Conservation (phyloP, 2,888 invertebrate species). For the Nomada lathburiana region DNA sequence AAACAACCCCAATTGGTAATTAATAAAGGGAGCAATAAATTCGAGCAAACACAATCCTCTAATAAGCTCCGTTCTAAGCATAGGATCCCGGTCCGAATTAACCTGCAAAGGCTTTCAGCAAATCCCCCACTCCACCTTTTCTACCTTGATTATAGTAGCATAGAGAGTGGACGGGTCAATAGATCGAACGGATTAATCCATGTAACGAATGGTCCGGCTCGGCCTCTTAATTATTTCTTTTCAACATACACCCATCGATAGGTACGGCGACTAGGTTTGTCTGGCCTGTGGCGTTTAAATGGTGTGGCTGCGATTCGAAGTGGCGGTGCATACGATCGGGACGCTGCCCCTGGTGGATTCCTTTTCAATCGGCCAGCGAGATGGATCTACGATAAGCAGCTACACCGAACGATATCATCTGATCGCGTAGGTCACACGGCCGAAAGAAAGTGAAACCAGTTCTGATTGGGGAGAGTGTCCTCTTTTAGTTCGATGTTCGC, state of each 20-base stretch:
- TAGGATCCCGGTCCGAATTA: not conserved
- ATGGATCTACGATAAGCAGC: slow-evolving; percentile 65
- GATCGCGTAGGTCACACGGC: slow-evolving; percentile 58
- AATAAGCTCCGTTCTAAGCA: not conserved
- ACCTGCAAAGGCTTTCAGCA: not conserved
- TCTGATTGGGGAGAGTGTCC: slow-evolving; percentile 45
- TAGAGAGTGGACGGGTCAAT: not conserved
- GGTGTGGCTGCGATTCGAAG: slow-evolving; percentile 56
- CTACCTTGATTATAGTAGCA: not conserved
- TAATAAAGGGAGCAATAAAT: not conserved
- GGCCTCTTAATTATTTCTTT: slow-evolving; percentile 73
- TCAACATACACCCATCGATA: slow-evolving; percentile 40
- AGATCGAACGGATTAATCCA: slow-evolving; percentile 71
- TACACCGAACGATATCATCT: slow-evolving; percentile 65
- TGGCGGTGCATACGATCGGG: slow-evolving; percentile 62
- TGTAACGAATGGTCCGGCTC: slow-evolving; percentile 69
- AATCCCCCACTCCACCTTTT: not conserved
- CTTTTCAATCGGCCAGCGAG: slow-evolving; percentile 45
- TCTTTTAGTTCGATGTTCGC: slow-evolving; percentile 48
- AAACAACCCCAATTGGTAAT: too few species aligned
- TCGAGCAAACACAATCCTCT: too few species aligned
- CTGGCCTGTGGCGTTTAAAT: slow-evolving; percentile 51
- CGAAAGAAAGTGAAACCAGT: slow-evolving; percentile 70
- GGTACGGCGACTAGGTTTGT: slow-evolving; percentile 30
- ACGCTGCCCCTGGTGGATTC: slow-evolving; percentile 15